Evolutionary conservation across 92 coral and sea anemone genomes (phyloP).

Genomic region (Plumapathes pennacea): DNA sequence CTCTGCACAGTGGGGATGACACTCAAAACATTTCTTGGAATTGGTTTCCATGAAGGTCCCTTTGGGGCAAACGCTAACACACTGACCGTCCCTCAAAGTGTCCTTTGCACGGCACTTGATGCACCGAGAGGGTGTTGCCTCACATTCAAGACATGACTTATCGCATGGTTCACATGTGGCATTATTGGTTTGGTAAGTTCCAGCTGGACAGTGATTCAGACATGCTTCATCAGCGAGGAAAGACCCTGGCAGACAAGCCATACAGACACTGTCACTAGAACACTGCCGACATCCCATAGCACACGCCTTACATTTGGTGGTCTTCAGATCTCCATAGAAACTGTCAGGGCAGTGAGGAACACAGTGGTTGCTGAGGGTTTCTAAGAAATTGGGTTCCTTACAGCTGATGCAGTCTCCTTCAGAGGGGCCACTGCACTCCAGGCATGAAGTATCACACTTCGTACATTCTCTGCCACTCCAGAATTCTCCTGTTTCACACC

Average conservation of each 20-base stretch:
- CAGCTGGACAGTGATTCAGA: conserved; percentile 67
- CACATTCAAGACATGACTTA: conserved; percentile 68
- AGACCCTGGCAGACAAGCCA: conserved; percentile 59
- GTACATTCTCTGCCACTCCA: conserved; percentile 45
- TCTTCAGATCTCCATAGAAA: conserved; percentile 61
- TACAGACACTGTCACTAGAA: conserved; percentile 51
- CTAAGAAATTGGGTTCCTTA: conserved; percentile 82
- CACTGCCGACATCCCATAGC: conserved; percentile 74
- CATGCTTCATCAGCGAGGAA: conserved; percentile 58
- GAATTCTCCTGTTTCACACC: conserved; percentile 69
- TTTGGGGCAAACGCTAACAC: conserved; percentile 71
- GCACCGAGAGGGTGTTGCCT: conserved; percentile 47
- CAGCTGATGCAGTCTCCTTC: conserved; percentile 78
- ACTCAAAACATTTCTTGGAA: conserved; percentile 62
- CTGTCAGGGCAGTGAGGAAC: conserved; percentile 75
- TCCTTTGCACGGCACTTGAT: conserved; percentile 54
- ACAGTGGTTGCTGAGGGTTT: conserved; percentile 57
- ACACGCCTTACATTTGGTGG: conserved; percentile 77
- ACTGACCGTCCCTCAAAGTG: conserved; percentile 51
- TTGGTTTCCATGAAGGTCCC: conserved; percentile 57
- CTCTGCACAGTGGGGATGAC: conserved; percentile 73
- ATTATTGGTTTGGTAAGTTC: conserved; percentile 41
- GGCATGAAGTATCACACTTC: conserved; percentile 76
- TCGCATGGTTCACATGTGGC: conserved; percentile 78
- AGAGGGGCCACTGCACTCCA: conserved; percentile 71